A percentile compares a stretch with the other conserved stretches of the same genome.
Conservation (phyloP, 37 sponge, comb jelly and placozoan species). For the Theonella swinhoei region DNA sequence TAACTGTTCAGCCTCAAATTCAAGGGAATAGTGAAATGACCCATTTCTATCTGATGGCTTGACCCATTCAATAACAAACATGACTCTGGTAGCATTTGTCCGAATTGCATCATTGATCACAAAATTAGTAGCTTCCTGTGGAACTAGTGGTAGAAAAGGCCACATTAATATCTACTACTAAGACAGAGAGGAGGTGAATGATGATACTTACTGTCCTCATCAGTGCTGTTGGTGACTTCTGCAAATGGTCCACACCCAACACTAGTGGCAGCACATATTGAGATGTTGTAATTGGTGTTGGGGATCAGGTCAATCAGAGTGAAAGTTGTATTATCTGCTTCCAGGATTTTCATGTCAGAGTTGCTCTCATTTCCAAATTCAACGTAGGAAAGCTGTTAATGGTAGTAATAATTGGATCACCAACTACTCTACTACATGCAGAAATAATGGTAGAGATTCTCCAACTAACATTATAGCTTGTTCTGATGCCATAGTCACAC, state of each 20-base stretch:
- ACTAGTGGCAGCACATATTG: slow-evolving; percentile 24
- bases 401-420: neutral
- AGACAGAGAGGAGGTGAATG: neutral
- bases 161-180: no score
- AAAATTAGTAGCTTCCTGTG: no score
- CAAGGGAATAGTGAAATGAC: slow-evolving; percentile 8
- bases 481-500: slow-evolving; percentile 49
- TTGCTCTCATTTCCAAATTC: neutral
- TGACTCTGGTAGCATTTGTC: neutral
- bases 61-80: slow-evolving; percentile 18
- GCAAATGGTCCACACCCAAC: slow-evolving; percentile 10
- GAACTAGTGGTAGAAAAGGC: no score
- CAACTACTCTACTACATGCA: no score
- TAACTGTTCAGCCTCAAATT: slow-evolving; percentile 1
- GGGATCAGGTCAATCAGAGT: slow-evolving; percentile 9
- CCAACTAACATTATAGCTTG: slow-evolving; percentile 16
- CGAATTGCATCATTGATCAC: no score
- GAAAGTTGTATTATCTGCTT: neutral
- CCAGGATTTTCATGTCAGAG: neutral
- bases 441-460: neutral
- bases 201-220: slow-evolving; percentile 50
- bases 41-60: slow-evolving; percentile 31
- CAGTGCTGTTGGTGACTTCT: slow-evolving; percentile 4
- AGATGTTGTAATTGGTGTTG: slow-evolving; percentile 30
- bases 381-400: neutral